Conservation (phyloP, 2,113 vertebrate genomes). For the Daphoenositta chrysoptera region DNA sequence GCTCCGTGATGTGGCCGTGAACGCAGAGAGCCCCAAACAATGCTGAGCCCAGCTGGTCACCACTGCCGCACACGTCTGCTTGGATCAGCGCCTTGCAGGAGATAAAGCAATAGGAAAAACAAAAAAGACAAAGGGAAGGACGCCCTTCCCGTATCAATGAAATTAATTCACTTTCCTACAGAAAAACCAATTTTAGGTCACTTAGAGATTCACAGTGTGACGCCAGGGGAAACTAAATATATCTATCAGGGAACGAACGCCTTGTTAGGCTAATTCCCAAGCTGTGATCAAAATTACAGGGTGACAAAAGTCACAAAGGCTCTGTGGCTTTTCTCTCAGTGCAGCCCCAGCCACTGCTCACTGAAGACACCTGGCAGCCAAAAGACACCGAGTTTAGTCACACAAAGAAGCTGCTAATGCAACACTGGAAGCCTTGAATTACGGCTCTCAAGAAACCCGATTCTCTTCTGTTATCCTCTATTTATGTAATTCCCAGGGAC, state of each 20-base stretch:
- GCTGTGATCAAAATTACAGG: background rate
- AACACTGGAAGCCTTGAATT: background rate
- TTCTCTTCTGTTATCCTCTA: background rate
- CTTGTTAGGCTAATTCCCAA: background rate
- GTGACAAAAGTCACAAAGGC: background rate
- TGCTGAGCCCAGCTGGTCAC: background rate
- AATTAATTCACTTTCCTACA: background rate
- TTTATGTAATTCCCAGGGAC: background rate
- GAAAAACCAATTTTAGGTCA: background rate
- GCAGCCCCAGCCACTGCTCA: background rate
- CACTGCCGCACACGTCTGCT: rapidly evolving
- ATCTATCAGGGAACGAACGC: background rate
- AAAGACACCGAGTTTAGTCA: background rate
- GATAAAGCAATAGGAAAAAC: background rate
- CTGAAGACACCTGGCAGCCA: background rate
- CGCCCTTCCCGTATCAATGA: rapidly evolving
- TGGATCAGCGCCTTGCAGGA: background rate
- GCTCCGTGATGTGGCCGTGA: rapidly evolving
- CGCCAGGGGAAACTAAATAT: background rate
- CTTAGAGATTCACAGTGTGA: background rate
- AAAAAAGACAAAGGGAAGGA: background rate
- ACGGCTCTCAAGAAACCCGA: background rate
- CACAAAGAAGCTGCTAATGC: background rate
- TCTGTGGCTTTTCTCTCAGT: background rate
- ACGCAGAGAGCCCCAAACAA: background rate